Conservation (phyloP, 2,888 invertebrate species). For the Diarsia brunnea region DNA sequence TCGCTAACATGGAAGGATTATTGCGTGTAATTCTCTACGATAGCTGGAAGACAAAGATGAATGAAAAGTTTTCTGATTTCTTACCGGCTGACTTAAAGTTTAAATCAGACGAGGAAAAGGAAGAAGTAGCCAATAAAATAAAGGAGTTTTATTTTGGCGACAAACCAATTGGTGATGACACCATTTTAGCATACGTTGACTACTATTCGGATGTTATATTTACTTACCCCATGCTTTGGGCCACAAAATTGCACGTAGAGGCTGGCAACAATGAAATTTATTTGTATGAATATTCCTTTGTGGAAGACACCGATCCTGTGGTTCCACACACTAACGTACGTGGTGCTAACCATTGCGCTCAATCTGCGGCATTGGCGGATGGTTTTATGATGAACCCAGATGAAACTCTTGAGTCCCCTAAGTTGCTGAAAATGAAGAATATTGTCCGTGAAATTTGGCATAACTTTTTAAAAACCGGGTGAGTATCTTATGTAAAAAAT, state of each 20-base stretch:
- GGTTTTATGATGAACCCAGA: constrained; percentile 1
- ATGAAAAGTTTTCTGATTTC: constrained; percentile 75
- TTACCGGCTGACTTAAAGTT: constrained; percentile 77
- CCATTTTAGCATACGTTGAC: constrained; percentile 25
- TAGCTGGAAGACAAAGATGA: constrained; percentile 62
- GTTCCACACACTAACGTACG: constrained; percentile 31
- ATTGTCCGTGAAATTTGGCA: constrained; percentile 73
- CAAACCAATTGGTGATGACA: constrained; percentile 17
- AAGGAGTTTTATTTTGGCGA: constrained; percentile 30
- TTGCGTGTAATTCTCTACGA: not conserved
- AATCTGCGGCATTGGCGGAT: constrained; percentile 26
- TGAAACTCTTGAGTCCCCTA: constrained; percentile 17
- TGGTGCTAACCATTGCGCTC: constrained; percentile 35
- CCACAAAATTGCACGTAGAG: constrained; percentile 70
- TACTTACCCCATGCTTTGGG: constrained; percentile 68
- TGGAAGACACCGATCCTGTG: constrained; percentile 65
- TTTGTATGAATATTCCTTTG: constrained; percentile 77
- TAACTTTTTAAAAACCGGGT: constrained; percentile 71
- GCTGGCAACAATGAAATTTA: constrained; percentile 76
- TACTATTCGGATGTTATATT: constrained; percentile 78
- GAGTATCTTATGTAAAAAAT: not conserved
- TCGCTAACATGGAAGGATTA: constrained; percentile 61
- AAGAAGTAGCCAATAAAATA: constrained; percentile 1
- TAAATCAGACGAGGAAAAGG: constrained; percentile 27
- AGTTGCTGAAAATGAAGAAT: constrained; percentile 58